Conservation (phyloP, 2,888 invertebrate species). For the Drosophila kokeensis region DNA sequence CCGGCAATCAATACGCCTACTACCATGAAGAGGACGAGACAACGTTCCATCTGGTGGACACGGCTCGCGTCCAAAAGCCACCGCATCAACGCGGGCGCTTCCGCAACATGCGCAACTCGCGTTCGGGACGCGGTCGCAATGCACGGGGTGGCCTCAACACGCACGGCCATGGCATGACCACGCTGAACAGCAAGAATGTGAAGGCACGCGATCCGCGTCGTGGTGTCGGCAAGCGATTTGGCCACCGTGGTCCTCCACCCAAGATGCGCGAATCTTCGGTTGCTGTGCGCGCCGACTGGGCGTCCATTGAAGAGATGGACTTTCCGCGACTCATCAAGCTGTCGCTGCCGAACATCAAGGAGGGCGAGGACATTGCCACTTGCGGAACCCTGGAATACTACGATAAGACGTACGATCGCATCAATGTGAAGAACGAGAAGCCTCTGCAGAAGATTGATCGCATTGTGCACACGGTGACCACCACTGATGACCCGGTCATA, state of each 20-base stretch:
- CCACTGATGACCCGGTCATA: slow-evolving; percentile 98
- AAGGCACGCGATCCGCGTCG: slow-evolving; percentile 93
- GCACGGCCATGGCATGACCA: slow-evolving; percentile 90
- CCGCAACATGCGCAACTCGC: slow-evolving; percentile 90
- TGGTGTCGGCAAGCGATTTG: slow-evolving; percentile 81
- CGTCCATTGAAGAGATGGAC: slow-evolving; percentile 99
- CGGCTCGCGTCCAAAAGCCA: slow-evolving; percentile 95
- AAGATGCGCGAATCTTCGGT: slow-evolving; percentile 99
- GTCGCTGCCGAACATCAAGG: slow-evolving; percentile 95
- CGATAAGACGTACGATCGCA: slow-evolving; percentile 98
- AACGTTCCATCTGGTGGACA: slow-evolving; percentile 99
- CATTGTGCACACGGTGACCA: slow-evolving; percentile 97
- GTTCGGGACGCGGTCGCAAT: slow-evolving; percentile 86
- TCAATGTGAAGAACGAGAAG: slow-evolving; percentile 98
- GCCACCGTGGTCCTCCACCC: slow-evolving; percentile 90
- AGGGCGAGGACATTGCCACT: slow-evolving; percentile 92
- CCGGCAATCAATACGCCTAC: slow-evolving; percentile 98
- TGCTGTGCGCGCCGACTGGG: slow-evolving; percentile 98
- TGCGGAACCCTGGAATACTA: slow-evolving; percentile 98
- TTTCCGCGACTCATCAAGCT: slow-evolving; percentile 97
- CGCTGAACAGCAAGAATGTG: slow-evolving; percentile 93
- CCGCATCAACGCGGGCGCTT: slow-evolving; percentile 97
- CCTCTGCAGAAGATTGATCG: slow-evolving; percentile 97
- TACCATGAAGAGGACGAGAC: slow-evolving; percentile 99
- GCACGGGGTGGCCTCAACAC: slow-evolving; percentile 89